These are phyloP conservation scores for Machimus rusticus DNA, from an alignment of 2,888 invertebrate species.

Conservation along the genomic window DNA sequence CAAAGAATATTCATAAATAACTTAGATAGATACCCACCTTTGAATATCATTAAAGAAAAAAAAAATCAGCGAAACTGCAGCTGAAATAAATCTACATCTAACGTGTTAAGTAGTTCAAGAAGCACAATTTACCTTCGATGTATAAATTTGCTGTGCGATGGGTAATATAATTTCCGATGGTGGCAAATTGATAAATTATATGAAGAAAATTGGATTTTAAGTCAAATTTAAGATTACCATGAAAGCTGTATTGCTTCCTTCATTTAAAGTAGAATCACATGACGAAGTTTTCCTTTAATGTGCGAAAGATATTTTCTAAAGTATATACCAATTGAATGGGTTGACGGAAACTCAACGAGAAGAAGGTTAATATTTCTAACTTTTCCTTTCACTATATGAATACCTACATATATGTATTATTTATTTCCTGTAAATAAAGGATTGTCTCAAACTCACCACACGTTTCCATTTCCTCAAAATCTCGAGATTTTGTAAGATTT, in stretches of 20 bases:
- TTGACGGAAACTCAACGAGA: too few species aligned
- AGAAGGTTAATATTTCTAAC: too few species aligned
- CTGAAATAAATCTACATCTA: not conserved
- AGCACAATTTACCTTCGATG: not conserved
- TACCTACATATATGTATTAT: too few species aligned
- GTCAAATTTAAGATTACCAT: not conserved
- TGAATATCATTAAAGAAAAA: not conserved
- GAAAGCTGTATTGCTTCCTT: not conserved
- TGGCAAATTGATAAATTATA: slow-evolving; percentile 21
- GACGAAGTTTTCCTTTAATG: not conserved
- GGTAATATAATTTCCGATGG: slow-evolving; percentile 15
- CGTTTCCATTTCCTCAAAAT: too few species aligned
- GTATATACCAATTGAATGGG: too few species aligned
- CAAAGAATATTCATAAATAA: not conserved
- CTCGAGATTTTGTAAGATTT: too few species aligned
- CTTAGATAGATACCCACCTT: not conserved
- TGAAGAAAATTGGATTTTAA: not conserved
- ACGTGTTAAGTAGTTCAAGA: not conserved
- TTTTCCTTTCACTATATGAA: too few species aligned
- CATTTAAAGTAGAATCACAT: not conserved
- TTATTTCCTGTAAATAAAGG: too few species aligned
- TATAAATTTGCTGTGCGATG: not conserved
- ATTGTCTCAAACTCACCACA: too few species aligned
- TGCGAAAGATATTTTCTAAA: not conserved
- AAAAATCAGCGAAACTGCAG: not conserved